These are phyloP conservation scores for Babyrousa celebensis DNA, from an alignment of 2,797 vertebrate genomes.

Conservation along the genomic window DNA sequence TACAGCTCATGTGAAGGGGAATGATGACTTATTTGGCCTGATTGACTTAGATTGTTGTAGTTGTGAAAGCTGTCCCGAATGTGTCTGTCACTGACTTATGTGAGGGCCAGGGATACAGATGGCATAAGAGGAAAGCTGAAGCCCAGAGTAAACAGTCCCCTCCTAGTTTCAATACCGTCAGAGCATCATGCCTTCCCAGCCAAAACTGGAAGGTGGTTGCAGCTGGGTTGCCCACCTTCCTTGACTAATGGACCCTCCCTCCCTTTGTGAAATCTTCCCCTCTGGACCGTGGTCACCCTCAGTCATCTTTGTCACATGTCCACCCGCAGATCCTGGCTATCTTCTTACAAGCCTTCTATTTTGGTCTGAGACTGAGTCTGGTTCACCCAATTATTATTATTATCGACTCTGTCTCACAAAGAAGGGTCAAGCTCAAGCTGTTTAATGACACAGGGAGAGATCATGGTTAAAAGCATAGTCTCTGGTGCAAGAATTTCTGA, in stretches of 20 bases:
- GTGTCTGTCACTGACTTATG: slow-evolving; percentile 63
- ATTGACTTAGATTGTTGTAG: slow-evolving; percentile 68
- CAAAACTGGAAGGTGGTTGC: not conserved
- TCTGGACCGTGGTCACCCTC: not conserved
- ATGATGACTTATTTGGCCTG: slow-evolving; percentile 72
- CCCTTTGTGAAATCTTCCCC: not conserved
- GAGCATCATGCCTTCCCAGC: not conserved
- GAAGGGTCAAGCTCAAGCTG: slow-evolving; percentile 8
- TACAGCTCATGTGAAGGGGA: slow-evolving; percentile 56
- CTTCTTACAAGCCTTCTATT: not conserved
- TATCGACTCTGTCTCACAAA: not conserved
- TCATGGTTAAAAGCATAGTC: not conserved
- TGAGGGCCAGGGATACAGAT: slow-evolving; percentile 28
- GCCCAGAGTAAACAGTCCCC: slow-evolving; percentile 49
- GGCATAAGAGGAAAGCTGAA: slow-evolving; percentile 55
- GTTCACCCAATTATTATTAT: slow-evolving; percentile 34
- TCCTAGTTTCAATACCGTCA: slow-evolving; percentile 57
- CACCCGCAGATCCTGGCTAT: not conserved
- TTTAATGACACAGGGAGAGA: slow-evolving; percentile 12
- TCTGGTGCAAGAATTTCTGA: slow-evolving; percentile 29
- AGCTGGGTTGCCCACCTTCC: not conserved
- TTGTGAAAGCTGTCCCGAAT: slow-evolving; percentile 48
- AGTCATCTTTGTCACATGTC: not conserved
- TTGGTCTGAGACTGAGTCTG: slow-evolving; percentile 3
- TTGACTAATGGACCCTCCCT: not conserved